Evolutionary conservation across 2,797 vertebrate species (phyloP), one percentile per base, ranked within the genome.

Genomic region (Sibirionetta formosa): DNA sequence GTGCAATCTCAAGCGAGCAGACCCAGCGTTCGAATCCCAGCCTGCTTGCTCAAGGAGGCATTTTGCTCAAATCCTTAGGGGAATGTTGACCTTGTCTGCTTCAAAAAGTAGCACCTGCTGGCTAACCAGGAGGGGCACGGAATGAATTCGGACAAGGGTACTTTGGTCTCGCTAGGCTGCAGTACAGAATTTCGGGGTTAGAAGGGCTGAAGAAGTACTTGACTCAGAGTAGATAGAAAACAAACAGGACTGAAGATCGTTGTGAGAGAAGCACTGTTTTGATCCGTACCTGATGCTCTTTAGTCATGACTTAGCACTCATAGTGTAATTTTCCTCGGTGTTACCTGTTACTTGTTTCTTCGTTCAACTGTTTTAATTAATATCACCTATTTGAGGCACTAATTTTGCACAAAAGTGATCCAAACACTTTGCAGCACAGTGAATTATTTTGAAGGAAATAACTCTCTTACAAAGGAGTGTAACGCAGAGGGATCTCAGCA

Each of bases 31-130:
- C 2, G 13, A 90, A 57, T 91, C 85, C 46, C 44, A 89, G 56
- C 73, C 84, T 96, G 70, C 71, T 51, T 3, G 53, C 89, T 96
- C 0, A 1, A 85, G 93, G 94, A 95, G 50, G 80, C 26, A 4
- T 51, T 97, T 95, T 94, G 69, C 71, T 95, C 83, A 57, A 0
- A 54, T 97, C 85, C 88, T 90, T 56, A 70, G 95, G 90, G 91
- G 61, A 92, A n/a, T 2, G 36, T 76, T 97, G 91, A 97, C 94
- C 88, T 97, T 97, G 94, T 86, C 76, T 73, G 50, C 66, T 95
- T 50, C 79, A 83, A 82, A 68, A 93, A 89, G 78, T 42, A 61
- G 54, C 90, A 90, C 88, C 96, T 96, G 72, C 68, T 90, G 33
- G 90, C 77, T 79, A 44, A 44, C 27, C 20, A 65, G 68, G 69